Conservation (phyloP, 2,888 invertebrate species). For the Watsonalla binaria region DNA sequence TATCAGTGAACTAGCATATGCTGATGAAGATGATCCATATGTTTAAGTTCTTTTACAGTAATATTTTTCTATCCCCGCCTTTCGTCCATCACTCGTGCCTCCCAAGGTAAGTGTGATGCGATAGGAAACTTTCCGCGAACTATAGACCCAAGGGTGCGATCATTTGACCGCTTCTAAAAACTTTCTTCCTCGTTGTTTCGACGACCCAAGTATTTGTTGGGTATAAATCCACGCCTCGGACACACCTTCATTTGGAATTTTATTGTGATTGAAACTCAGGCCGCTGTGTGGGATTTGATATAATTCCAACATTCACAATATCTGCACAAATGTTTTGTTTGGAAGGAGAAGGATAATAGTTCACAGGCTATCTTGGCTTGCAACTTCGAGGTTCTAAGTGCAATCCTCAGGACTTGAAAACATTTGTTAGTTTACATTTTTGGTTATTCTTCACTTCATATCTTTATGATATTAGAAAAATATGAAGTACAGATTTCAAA, state of each 20-base stretch:
- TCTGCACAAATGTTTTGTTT: neutral
- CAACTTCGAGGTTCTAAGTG: too few species aligned
- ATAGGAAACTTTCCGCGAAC: conserved; percentile 49
- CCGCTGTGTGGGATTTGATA: neutral
- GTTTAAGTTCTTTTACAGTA: neutral
- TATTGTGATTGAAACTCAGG: conserved; percentile 26
- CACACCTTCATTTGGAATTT: conserved; percentile 37
- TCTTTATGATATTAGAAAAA: too few species aligned
- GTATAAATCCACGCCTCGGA: conserved; percentile 44
- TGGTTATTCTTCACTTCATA: too few species aligned
- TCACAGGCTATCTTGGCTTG: too few species aligned
- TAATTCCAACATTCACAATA: neutral
- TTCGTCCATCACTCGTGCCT: conserved; percentile 3
- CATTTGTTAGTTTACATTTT: too few species aligned
- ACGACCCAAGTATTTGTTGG: conserved; percentile 28
- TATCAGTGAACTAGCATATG: too few species aligned
- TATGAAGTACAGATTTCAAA: too few species aligned
- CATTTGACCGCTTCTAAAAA: conserved; percentile 63
- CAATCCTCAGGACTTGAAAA: too few species aligned
- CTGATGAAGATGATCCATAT: neutral
- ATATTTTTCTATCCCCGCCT: neutral
- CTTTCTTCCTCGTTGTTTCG: conserved; percentile 45
- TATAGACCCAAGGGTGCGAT: conserved; percentile 55
- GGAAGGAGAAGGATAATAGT: too few species aligned
- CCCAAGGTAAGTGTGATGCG: conserved; percentile 15